Base-by-base conservation (phyloP, 2,888 invertebrate species). In the Pollenia labialis region DNA sequence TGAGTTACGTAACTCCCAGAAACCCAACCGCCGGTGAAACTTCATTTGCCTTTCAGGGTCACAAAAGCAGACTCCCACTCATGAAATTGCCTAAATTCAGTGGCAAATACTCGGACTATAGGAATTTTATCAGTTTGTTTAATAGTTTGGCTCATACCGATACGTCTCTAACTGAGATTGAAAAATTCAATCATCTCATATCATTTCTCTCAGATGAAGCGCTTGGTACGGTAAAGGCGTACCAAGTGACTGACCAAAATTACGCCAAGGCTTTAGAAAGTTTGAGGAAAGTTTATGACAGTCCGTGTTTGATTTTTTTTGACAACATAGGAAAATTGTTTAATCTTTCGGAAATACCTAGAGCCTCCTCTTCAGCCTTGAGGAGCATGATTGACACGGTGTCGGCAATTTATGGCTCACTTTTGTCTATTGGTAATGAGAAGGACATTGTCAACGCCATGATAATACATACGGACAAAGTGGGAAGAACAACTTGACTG, bases 381-480 rank as follows among this genome's bases (percentile, higher is more conserved):
- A 82, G 87, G 14, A 81, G 62, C 52, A 85, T 87, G 82, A 87
- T 88, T n/a, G 85, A 88, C 52, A 85, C 85, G 16, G 88, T 88
- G 14, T 87, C 84, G 23, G 87, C 83, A 1, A 64, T 86, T 11
- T 86, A 79, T 48, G 81, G 85, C 66, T 88, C 87, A 6, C 66
- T 88, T 6, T 71, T 87, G 58, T 88, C 88, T 44, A 58, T 84
- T 60, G 81, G 87, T 9, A 72, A 86, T 77, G 87, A 88, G 1
- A 88, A 87, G 40, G 69, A 77, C 2, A 85, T 88, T 9, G 71
- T 82, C 8, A 88, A 85, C 23, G 89, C 87, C 3, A 88, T 88
- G 11, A 40, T 88, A 11, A 88, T 85, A 23, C 80, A 89, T 81
- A 75, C 11, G 14, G 32, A n/a, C 66, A 11, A 42, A 76, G 46